A percentile compares a stretch with the other conserved stretches of the same genome.
Conservation (phyloP, 2,113 vertebrate species). For the Stercorarius parasiticus region DNA sequence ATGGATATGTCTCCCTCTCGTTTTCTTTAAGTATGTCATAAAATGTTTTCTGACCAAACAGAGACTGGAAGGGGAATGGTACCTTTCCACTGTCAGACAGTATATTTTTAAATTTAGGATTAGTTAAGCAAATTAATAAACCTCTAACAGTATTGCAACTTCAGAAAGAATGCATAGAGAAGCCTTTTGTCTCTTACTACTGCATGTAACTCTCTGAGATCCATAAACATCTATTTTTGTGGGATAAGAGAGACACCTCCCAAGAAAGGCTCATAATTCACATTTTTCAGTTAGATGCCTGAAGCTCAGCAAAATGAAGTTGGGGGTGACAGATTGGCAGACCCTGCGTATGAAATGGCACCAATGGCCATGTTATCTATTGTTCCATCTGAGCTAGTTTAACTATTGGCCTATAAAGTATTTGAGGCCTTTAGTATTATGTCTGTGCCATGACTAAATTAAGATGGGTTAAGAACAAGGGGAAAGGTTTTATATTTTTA, state of each 20-base stretch:
- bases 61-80: not conserved
- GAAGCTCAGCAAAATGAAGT: not conserved
- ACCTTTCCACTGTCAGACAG: not conserved
- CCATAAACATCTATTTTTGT: not conserved
- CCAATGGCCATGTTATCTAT: not conserved
- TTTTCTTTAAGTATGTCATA: not conserved
- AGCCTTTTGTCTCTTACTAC: not conserved
- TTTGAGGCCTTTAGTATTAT: not conserved
- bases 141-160: not conserved
- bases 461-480: not conserved
- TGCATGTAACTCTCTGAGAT: not conserved
- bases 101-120: not conserved
- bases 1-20: not conserved
- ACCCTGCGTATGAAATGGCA: not conserved
- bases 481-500: not conserved
- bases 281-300: not conserved
- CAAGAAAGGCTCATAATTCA: not conserved
- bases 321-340: not conserved
- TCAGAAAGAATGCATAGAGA: not conserved
- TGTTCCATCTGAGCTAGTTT: not conserved
- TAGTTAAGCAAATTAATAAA: not conserved
- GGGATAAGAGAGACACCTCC: not conserved
- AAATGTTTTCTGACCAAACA: not conserved
- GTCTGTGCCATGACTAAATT: not conserved
- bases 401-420: not conserved